A percentile compares a stretch with the other conserved stretches of the same genome.
Evolutionary conservation across 2,888 invertebrate species (phyloP).

Genomic region (Chrysolina haemoptera): DNA sequence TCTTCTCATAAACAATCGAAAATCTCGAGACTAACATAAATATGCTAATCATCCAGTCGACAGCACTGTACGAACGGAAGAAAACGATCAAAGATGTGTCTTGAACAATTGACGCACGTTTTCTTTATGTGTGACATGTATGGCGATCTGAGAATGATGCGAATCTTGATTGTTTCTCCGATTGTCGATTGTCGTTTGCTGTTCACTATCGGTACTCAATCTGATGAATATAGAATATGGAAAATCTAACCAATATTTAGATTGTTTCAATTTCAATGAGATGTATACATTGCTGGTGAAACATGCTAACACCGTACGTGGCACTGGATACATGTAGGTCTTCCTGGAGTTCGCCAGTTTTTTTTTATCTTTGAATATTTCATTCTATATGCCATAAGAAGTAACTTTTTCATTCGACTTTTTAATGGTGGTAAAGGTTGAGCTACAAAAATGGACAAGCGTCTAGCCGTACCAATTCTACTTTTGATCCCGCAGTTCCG

Average conservation of each 20-base stretch:
- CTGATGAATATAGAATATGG: not conserved
- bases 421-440: no score
- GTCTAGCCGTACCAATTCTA: no score
- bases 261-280: not conserved
- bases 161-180: slow-evolving; percentile 2
- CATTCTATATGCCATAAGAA: no score
- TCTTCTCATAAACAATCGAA: slow-evolving; percentile 35
- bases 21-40: slow-evolving; percentile 31
- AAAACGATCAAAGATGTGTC: slow-evolving; percentile 16
- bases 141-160: not conserved
- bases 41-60: slow-evolving; percentile 27
- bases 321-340: no score
- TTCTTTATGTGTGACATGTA: slow-evolving; percentile 9
- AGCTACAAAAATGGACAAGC: no score
- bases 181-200: slow-evolving; percentile 3
- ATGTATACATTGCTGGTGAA: no score
- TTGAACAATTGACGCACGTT: slow-evolving; percentile 16
- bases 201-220: not conserved
- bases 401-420: no score
- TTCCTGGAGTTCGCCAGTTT: no score
- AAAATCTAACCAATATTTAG: not conserved
- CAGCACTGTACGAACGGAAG: slow-evolving; percentile 8
- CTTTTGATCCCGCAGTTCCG: no score
- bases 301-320: no score
- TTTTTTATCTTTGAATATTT: no score